These are phyloP conservation scores for Crenuchus spilurus DNA, from an alignment of 2,797 vertebrate genomes.

Conservation along the genomic window DNA sequence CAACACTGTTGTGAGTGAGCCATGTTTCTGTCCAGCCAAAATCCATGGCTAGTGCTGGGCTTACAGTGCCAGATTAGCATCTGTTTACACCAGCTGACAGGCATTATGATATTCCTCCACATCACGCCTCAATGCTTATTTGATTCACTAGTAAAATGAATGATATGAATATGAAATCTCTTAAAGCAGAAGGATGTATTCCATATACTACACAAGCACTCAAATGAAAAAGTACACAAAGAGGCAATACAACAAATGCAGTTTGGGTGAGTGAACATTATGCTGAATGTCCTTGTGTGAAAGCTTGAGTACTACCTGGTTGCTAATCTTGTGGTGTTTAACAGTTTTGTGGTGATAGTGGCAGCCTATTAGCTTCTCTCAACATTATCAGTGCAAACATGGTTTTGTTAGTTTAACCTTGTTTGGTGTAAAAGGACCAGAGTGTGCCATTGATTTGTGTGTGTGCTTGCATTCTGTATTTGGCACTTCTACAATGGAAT, in stretches of 20 bases:
- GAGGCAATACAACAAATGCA: neutral
- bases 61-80: neutral
- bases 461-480: neutral
- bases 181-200: neutral
- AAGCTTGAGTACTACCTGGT: neutral
- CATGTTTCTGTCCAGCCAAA: too few species aligned
- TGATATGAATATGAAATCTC: neutral
- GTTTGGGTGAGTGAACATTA: neutral
- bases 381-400: constrained; percentile 14
- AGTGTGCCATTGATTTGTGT: neutral
- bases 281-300: constrained; percentile 13
- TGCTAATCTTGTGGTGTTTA: neutral
- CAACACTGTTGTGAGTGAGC: too few species aligned
- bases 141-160: neutral
- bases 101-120: neutral
- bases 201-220: neutral
- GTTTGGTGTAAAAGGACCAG: neutral
- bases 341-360: neutral
- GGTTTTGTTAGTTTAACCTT: constrained; percentile 18
- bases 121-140: neutral
- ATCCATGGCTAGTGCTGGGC: neutral
- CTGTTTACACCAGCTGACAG: neutral
- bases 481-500: neutral
- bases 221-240: neutral
- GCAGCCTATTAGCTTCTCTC: neutral